Percentiles rank a stretch among this genome's conserved stretches.
phyloP scores from a whole-genome alignment of 2,888 invertebrate species.

The Calliopum simillimum region DNA sequence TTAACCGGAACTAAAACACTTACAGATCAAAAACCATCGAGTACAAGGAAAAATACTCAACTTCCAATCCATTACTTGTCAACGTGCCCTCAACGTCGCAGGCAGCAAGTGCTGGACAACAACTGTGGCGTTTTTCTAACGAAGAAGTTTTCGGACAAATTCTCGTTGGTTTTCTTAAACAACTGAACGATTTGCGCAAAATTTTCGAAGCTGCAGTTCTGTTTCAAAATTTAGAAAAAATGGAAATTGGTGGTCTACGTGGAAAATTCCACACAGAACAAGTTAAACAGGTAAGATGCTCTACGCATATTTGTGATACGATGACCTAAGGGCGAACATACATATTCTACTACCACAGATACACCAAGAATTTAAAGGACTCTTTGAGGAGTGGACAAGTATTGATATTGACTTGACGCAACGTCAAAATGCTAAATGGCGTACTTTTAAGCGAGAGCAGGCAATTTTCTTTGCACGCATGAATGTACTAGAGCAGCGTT shows the following conservation, averaged over 20 bases:
- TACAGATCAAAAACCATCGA: conserved; percentile 56
- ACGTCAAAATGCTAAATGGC: conserved; percentile 48
- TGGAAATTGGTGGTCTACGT: conserved; percentile 75
- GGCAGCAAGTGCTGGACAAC: conserved; percentile 51
- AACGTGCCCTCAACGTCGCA: background rate
- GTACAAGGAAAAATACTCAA: conserved; percentile 59
- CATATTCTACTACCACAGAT: conserved; percentile 50
- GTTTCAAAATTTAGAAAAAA: conserved; percentile 88
- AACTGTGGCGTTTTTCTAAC: conserved; percentile 79
- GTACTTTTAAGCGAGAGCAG: conserved; percentile 71
- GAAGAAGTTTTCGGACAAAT: conserved; percentile 77
- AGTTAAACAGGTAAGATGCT: conserved; percentile 53
- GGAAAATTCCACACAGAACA: conserved; percentile 62
- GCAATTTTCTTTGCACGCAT: conserved; percentile 66
- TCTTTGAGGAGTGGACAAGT: conserved; percentile 62
- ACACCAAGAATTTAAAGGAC: conserved; percentile 58
- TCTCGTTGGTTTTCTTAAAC: conserved; percentile 73
- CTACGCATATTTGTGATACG: background rate
- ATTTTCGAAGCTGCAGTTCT: conserved; percentile 84
- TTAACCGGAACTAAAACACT: background rate
- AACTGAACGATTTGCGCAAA: conserved; percentile 75
- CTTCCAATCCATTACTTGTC: conserved; percentile 22
- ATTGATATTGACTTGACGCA: conserved; percentile 59
- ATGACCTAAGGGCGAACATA: background rate
- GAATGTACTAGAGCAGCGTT: conserved; percentile 68